Evolutionary conservation across 35 echinoderm and acorn worm genomes (phyloP).

Genomic region (Nesometra sesokonis): DNA sequence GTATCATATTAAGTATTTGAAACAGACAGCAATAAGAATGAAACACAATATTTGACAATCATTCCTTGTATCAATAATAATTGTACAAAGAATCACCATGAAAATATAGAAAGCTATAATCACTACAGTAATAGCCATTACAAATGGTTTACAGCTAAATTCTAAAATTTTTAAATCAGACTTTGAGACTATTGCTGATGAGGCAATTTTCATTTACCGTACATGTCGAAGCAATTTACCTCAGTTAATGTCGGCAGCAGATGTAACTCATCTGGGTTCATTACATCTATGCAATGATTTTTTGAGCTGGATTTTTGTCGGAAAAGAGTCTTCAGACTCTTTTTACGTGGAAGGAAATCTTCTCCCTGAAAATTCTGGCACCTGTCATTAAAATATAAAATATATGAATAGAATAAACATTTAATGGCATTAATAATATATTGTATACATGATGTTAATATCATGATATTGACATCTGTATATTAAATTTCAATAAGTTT

Average conservation of each 20-base stretch:
- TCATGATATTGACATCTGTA: too few species aligned
- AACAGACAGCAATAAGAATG: too few species aligned
- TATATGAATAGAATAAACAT: too few species aligned
- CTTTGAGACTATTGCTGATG: neutral
- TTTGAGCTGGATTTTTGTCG: neutral
- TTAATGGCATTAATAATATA: too few species aligned
- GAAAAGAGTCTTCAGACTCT: neutral
- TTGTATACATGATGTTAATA: too few species aligned
- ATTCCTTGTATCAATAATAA: too few species aligned
- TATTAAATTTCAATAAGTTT: too few species aligned
- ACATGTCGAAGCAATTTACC: neutral
- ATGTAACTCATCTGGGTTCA: neutral
- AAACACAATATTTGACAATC: too few species aligned
- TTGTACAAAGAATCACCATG: too few species aligned
- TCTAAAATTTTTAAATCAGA: neutral
- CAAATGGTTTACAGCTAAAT: neutral
- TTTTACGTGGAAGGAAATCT: neutral
- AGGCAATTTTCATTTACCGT: conserved; percentile 10
- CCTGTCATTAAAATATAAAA: neutral
- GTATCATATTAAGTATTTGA: too few species aligned
- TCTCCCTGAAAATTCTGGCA: neutral
- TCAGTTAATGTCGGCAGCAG: neutral
- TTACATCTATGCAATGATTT: neutral
- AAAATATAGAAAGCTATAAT: too few species aligned
- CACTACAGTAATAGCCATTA: neutral